Conservation (phyloP, 2,888 invertebrate genomes). For the Lydus trimaculatus region DNA sequence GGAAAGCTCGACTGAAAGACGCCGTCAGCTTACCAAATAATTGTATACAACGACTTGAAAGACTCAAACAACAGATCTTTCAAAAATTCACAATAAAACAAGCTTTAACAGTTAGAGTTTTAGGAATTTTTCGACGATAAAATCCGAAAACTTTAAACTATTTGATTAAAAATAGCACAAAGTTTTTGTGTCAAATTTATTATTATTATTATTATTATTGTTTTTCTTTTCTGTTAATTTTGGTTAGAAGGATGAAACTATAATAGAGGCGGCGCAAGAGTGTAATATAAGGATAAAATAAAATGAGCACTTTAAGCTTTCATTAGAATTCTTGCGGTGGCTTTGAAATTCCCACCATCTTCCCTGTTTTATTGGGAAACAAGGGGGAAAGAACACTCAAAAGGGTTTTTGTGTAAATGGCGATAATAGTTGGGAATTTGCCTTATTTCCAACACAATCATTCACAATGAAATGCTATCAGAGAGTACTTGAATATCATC, state of each 20-base stretch:
- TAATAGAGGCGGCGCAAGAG: not conserved
- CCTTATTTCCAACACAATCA: conserved; percentile 1
- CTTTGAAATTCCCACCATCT: not conserved
- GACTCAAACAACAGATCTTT: not conserved
- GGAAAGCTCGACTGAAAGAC: not conserved
- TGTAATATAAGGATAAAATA: not conserved
- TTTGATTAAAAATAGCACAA: no score
- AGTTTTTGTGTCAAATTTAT: no score
- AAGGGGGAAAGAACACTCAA: not conserved
- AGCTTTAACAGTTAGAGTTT: not conserved
- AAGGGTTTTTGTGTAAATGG: not conserved
- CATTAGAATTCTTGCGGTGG: conserved; percentile 2
- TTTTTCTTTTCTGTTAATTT: not conserved
- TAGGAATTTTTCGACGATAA: not conserved
- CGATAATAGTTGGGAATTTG: not conserved
- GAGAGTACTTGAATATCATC: not conserved
- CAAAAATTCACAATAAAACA: not conserved
- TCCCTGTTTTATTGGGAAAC: not conserved
- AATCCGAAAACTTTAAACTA: no score
- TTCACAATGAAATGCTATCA: not conserved
- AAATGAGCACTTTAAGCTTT: conserved; percentile 4
- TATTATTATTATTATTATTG: not conserved
- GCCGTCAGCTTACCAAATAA: not conserved
- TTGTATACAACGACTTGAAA: not conserved
- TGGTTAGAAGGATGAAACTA: not conserved